Conservation (phyloP, 2,113 vertebrate genomes). For the Salminus brasiliensis region DNA sequence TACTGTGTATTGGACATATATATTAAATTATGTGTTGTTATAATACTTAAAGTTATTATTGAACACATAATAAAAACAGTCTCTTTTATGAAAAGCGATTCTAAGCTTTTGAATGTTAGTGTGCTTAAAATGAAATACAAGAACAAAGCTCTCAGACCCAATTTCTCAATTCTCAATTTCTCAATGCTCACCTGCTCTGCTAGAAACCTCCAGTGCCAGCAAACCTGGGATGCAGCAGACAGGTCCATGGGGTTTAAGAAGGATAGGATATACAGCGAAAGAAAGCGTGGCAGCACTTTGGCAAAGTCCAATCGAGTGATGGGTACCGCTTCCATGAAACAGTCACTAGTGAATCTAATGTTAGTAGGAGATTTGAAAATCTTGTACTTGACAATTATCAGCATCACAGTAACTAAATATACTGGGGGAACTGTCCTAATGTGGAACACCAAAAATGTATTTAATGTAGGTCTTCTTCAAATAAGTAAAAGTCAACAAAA, state of each 20-base stretch:
- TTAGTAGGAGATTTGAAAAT: not conserved
- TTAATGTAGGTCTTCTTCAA: too few relatives aligned
- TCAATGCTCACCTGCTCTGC: slow-evolving; percentile 85
- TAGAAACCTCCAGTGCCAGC: slow-evolving; percentile 88
- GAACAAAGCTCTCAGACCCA: too few relatives aligned
- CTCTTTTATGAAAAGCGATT: too few relatives aligned
- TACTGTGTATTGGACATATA: too few relatives aligned
- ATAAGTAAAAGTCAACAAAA: too few relatives aligned
- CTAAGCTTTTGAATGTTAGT: too few relatives aligned
- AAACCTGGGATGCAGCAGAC: slow-evolving; percentile 80
- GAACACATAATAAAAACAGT: too few relatives aligned
- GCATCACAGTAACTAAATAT: not conserved
- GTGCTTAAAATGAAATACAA: too few relatives aligned
- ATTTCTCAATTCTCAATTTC: too few relatives aligned
- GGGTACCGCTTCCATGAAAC: slow-evolving; percentile 75
- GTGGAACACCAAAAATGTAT: too few relatives aligned
- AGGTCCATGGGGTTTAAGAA: slow-evolving; percentile 83
- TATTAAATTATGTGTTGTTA: too few relatives aligned
- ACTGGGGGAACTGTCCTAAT: not conserved
- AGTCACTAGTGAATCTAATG: slow-evolving; percentile 75
- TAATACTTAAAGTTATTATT: too few relatives aligned
- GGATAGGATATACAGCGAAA: slow-evolving; percentile 85
- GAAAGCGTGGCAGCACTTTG: slow-evolving; percentile 77
- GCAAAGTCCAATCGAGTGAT: slow-evolving; percentile 79
- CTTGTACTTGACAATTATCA: not conserved